Evolutionary conservation across 2,113 vertebrate species (phyloP).

Genomic region (Carollia perspicillata): DNA sequence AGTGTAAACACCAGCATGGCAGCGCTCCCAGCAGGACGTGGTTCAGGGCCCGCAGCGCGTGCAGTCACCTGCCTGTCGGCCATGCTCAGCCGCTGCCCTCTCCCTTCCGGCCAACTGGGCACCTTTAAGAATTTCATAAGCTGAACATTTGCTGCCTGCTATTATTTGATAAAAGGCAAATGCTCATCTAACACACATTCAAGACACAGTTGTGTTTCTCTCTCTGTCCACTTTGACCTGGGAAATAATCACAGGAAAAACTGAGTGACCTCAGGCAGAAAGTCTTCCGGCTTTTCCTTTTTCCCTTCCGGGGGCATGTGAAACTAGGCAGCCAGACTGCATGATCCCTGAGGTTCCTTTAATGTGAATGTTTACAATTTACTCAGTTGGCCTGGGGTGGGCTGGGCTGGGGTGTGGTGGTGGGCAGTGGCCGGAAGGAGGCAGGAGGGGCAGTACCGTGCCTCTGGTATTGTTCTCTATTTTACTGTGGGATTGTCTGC

Average conservation of each 20-base stretch:
- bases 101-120: not conserved
- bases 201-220: not conserved
- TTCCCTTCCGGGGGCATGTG: not conserved
- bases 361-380: not conserved
- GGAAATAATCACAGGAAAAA: not conserved
- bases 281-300: not conserved
- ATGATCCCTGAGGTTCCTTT: not conserved
- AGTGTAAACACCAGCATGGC: not conserved
- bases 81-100: accelerated
- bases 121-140: not conserved
- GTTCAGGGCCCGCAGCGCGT: not conserved
- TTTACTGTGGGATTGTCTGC: no score
- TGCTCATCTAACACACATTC: not conserved
- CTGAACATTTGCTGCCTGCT: not conserved
- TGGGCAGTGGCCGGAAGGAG: no score
- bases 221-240: not conserved
- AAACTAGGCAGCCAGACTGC: not conserved
- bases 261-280: not conserved
- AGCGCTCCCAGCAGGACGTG: not conserved
- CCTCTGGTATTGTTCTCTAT: no score
- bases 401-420: no score
- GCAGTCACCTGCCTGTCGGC: not conserved
- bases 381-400: not conserved
- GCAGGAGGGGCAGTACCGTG: no score
- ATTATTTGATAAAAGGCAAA: not conserved